Conservation (phyloP, 2,113 vertebrate species). For the Ammospiza caudacuta region DNA sequence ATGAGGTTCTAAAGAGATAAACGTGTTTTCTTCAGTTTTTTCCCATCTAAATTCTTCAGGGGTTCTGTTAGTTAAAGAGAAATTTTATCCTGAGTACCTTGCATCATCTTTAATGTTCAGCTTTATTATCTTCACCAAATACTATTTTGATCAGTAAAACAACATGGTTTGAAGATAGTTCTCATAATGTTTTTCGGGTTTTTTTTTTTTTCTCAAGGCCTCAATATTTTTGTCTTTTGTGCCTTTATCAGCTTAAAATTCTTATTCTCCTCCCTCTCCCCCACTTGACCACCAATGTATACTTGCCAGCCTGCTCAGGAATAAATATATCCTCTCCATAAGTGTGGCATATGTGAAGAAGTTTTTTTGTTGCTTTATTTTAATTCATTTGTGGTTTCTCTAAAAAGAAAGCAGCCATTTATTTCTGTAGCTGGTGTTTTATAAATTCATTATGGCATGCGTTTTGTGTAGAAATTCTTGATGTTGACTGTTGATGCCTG, state of each 20-base stretch:
- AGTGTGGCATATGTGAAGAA: not conserved
- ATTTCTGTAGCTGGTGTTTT: not conserved
- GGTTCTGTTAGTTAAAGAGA: not conserved
- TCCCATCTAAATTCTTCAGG: not conserved
- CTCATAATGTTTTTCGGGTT: not conserved
- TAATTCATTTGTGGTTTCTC: not conserved
- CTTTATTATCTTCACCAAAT: not conserved
- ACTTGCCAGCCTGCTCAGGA: not conserved
- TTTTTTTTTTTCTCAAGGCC: not conserved
- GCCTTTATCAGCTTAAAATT: conserved; percentile 1
- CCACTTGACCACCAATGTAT: not conserved
- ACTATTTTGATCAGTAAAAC: not conserved
- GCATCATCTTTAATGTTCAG: not conserved
- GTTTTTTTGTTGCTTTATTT: not conserved
- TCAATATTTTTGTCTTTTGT: not conserved
- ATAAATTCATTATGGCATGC: not conserved
- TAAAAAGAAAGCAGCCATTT: not conserved
- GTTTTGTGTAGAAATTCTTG: not conserved
- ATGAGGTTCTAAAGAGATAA: not conserved
- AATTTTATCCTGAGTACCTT: not conserved
- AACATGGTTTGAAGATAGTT: not conserved
- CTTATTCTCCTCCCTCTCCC: not conserved
- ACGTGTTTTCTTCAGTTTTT: not conserved
- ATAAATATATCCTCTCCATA: not conserved
- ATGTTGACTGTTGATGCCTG: not conserved